Percentiles rank a stretch among this genome's conserved stretches.
phyloP scores from a whole-genome alignment of 2,113 vertebrate species.

The Vireo altiloquus region DNA sequence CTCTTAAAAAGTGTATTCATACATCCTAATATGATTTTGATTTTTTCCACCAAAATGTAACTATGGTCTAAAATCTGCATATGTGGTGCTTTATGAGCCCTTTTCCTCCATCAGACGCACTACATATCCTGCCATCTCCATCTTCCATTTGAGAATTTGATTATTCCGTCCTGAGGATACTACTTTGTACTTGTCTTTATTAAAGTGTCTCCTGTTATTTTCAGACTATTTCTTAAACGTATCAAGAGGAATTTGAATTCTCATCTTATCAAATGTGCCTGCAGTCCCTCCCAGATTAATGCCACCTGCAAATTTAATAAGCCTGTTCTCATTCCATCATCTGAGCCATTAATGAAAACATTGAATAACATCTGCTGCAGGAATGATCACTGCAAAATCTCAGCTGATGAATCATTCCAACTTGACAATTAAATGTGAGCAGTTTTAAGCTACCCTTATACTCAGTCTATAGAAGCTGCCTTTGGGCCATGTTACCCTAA shows the following conservation, averaged over 20 bases:
- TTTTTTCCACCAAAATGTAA: neutral
- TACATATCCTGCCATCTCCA: neutral
- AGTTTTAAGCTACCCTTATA: constrained; percentile 9
- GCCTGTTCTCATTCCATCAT: constrained; percentile 14
- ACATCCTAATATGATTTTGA: neutral
- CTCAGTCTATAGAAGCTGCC: neutral
- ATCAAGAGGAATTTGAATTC: neutral
- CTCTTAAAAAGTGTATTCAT: neutral
- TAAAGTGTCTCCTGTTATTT: neutral
- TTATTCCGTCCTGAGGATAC: neutral
- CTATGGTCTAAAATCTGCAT: neutral
- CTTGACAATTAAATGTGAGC: constrained; percentile 4
- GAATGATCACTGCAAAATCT: constrained; percentile 29
- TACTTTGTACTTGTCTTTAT: neutral
- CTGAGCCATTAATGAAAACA: constrained; percentile 54
- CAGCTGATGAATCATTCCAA: constrained; percentile 40
- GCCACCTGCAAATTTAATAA: constrained; percentile 57
- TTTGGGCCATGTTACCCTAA: neutral
- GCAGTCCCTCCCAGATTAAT: constrained; percentile 21
- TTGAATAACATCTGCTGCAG: constrained; percentile 38
- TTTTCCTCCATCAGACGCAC: neutral
- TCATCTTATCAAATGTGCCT: neutral
- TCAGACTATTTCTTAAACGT: constrained; percentile 4
- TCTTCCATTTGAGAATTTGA: neutral
- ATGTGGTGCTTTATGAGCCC: neutral